Evolutionary conservation across 2,888 invertebrate genomes (phyloP).

Genomic region (Calameuta filiformis): DNA sequence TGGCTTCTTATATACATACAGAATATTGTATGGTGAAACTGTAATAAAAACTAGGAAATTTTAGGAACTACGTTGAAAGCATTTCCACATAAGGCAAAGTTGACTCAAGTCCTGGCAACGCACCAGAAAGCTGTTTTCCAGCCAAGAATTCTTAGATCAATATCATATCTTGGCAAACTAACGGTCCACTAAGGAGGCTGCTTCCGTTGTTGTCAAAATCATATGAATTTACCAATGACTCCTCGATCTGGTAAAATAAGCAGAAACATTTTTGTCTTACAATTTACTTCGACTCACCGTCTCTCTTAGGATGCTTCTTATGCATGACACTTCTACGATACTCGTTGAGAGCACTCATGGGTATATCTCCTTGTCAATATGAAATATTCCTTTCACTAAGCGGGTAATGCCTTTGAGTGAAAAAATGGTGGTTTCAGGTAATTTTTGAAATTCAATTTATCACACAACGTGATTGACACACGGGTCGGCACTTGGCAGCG

Average conservation of each 20-base stretch:
- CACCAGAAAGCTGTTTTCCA: not conserved
- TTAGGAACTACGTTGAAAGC: not conserved
- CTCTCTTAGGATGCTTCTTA: not conserved
- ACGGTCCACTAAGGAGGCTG: not conserved
- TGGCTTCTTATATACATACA: not conserved
- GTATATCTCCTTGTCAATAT: not conserved
- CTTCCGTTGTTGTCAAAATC: not conserved
- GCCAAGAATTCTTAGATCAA: not conserved
- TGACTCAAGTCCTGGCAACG: conserved; percentile 1
- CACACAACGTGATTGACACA: not conserved
- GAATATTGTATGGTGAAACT: not conserved
- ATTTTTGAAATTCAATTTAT: not conserved
- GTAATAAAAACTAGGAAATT: not conserved
- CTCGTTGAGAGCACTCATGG: not conserved
- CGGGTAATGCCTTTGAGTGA: not conserved
- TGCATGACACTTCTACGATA: not conserved
- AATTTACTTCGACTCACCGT: not conserved
- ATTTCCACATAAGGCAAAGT: not conserved
- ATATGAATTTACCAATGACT: not conserved
- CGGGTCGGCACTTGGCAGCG: not conserved
- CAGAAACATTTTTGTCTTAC: not conserved
- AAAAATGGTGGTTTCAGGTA: not conserved
- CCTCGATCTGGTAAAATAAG: not conserved
- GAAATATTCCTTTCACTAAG: not conserved
- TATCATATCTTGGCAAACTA: not conserved